Base-by-base conservation (phyloP, 1,140 invertebrate species). In the Drosophila funebris region DNA sequence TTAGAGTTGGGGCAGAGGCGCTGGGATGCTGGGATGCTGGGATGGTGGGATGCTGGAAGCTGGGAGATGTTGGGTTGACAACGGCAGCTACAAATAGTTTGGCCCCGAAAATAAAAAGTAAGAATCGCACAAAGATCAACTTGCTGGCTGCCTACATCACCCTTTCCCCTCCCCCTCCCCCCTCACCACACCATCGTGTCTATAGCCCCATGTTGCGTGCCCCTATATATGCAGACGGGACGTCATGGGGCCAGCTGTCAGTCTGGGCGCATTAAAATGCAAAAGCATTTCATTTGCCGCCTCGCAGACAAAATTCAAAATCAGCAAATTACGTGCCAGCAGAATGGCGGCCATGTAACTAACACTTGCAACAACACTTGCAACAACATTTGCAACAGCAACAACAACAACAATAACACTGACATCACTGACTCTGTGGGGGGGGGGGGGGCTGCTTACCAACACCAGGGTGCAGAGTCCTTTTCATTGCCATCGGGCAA, bases 21-120 rank as follows among this genome's bases (percentile, higher is more conserved):
- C 8, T 36, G 43, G 3, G 13, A 16, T 43, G 18, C 43, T 62
- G 60, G 46, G 22, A 22, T 7, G 14, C 22, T 33, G 24, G 16
- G 9, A 39, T 22, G n/a, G n/a, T 9, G 13, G 13, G 18, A 11
- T 14, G 4, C 8, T 31, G 7, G 11, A 1, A 22, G 31, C 16
- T 36, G 53, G 5, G 33, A 13, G 11, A 29, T 62, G 77, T 57
- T 48, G 20, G 70, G 78, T 87, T 85, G 82, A 87, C 82, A 85
- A 78, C 74, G 74, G 74, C 82, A 82, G 82, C 82, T 87, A 87
- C 82, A 85, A 85, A 85, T 85, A 85, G 82, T 85, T 85, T 87
- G 80, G 43, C 61, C 48, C 60, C 18, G 24, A 68, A 64, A 56
- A 61, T 4, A 60, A 73, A 60, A 73, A 73, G 57, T 63, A 75